Base-by-base conservation (phyloP, 2,797 vertebrate genomes). In the Carapus acus region DNA sequence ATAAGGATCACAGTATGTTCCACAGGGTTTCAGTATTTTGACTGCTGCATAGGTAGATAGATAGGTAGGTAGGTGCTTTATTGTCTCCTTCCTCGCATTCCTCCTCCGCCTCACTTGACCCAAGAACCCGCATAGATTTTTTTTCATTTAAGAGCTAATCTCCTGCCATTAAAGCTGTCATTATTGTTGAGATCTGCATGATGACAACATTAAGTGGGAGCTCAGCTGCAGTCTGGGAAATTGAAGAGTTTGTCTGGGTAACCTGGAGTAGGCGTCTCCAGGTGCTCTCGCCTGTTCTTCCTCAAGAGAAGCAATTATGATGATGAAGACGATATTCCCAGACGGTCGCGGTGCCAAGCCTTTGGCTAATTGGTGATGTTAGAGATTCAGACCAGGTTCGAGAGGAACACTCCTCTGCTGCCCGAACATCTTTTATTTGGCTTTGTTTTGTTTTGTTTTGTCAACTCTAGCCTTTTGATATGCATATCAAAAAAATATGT, bases 291-390 rank as follows among this genome's bases (percentile, higher is more conserved):
- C 74, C 82, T 87, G 58, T 58, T 57, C 74, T 53, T 82, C 87
- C 93, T 89, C 90, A 62, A 38, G 88, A 87, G 92, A 84, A 62
- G 69, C 84, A 92, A 91, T 95, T 93, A 93, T 83, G 75, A 74
- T 68, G 71, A 73, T 75, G 69, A 79, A 71, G 53, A 27, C 14
- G 31, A 67, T 54, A 51, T 83, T 62, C 87, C 85, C 78, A 83
- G 80, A 82, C 57, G 70, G 65, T 67, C 70, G 62, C 37, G 1
- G 38, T 79, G 79, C 70, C 76, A 52, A 81, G 76, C 79, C 83
- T 78, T 59, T 66, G n/a, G 77, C 79, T 89, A 88, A 87, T 86
- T 86, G 85, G 76, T 72, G 33, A 69, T 81, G 83, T 88, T 85
- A 80, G 73, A 46, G 66, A 84, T 85, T 83, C 75, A 76, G 70